phyloP scores from a whole-genome alignment of 2,888 invertebrate genomes.

The Tipula vernalis region DNA sequence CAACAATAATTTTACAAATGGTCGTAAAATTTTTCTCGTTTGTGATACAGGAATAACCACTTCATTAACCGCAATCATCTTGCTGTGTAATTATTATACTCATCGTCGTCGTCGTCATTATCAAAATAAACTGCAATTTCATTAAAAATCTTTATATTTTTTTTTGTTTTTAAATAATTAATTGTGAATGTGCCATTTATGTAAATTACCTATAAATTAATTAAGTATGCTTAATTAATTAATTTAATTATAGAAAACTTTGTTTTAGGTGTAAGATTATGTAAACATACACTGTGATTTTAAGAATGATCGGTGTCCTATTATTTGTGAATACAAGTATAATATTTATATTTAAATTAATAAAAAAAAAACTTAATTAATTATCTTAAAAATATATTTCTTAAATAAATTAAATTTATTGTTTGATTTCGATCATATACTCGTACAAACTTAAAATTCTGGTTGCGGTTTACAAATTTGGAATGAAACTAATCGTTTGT shows the following conservation, averaged over 20 bases:
- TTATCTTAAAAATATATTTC: background rate
- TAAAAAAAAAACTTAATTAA: background rate
- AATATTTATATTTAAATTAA: background rate
- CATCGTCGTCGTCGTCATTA: background rate
- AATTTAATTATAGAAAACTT: background rate
- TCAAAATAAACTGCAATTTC: background rate
- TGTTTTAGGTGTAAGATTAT: background rate
- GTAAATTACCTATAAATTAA: background rate
- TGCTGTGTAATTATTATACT: background rate
- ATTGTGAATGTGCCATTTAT: background rate
- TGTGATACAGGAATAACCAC: background rate
- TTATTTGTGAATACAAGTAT: background rate
- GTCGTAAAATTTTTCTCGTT: background rate
- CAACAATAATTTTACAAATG: background rate
- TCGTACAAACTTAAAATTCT: too few species aligned
- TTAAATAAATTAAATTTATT: background rate
- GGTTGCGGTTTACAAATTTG: too few species aligned
- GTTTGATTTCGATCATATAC: background rate
- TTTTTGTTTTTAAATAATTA: background rate
- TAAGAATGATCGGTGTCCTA: background rate
- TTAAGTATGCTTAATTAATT: background rate
- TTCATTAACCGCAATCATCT: background rate
- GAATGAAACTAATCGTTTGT: too few species aligned
- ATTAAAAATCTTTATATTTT: background rate
- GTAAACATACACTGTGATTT: background rate